Evolutionary conservation across 2,888 invertebrate species (phyloP).

Genomic region (Oasisia sp.): DNA sequence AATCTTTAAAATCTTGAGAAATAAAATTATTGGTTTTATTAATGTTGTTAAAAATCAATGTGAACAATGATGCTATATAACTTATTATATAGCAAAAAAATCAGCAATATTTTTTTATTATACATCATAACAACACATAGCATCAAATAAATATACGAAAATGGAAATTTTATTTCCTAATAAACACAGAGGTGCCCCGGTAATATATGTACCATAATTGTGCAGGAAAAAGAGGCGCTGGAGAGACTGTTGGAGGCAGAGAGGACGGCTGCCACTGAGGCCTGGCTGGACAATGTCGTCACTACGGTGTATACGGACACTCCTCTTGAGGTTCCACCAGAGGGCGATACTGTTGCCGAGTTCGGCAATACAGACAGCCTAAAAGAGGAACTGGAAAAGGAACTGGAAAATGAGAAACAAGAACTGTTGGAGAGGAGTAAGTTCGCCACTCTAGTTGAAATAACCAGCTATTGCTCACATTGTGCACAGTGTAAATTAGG

Average conservation of each 20-base stretch:
- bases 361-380: neutral
- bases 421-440: constrained; percentile 27
- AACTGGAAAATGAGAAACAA: constrained; percentile 35
- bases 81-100: neutral
- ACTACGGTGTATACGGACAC: constrained; percentile 28
- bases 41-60: neutral
- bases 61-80: neutral
- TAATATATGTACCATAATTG: neutral
- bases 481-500: too few species aligned
- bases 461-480: too few species aligned
- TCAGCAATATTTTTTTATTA: neutral
- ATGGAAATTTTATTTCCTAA: neutral
- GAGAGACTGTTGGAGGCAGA: constrained; percentile 47
- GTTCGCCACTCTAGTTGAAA: neutral
- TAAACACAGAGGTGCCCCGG: neutral
- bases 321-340: neutral
- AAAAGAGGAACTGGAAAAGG: constrained; percentile 26
- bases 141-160: neutral
- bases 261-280: constrained; percentile 46
- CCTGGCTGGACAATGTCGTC: constrained; percentile 53
- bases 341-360: neutral
- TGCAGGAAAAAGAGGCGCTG: constrained; percentile 48
- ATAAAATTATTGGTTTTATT: neutral
- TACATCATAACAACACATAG: neutral
- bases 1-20: neutral